A percentile compares a stretch with the other conserved stretches of the same genome.
phyloP scores from a whole-genome alignment of 2,888 invertebrate genomes.

The Galerucella nymphaeae region DNA sequence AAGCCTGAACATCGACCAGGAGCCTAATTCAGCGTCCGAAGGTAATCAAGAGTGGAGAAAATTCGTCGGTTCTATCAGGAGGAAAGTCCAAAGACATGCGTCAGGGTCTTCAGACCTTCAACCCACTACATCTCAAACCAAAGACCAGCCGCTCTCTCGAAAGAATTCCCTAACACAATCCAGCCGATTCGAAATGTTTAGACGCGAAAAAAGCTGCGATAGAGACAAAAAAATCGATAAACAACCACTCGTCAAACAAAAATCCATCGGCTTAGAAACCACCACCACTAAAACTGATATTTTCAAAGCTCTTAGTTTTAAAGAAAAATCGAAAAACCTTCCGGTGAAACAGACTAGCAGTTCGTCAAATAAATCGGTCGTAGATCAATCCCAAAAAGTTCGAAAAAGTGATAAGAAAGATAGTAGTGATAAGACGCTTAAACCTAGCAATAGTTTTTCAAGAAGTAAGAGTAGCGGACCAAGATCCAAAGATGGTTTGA shows the following conservation, averaged over 20 bases:
- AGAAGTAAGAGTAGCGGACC: slow-evolving; percentile 51
- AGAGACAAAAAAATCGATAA: slow-evolving; percentile 55
- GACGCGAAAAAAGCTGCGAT: slow-evolving; percentile 55
- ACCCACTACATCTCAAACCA: slow-evolving; percentile 48
- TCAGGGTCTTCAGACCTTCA: slow-evolving; percentile 47
- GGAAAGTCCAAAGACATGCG: slow-evolving; percentile 64
- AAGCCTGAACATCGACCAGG: slow-evolving; percentile 60
- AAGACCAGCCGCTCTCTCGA: slow-evolving; percentile 57
- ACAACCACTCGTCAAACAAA: slow-evolving; percentile 62
- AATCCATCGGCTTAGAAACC: slow-evolving; percentile 58
- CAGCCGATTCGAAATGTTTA: slow-evolving; percentile 54
- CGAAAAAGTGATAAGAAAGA: slow-evolving; percentile 61
- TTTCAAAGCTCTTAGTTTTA: slow-evolving; percentile 59
- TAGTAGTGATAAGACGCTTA: slow-evolving; percentile 54
- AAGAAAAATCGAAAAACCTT: slow-evolving; percentile 58
- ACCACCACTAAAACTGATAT: slow-evolving; percentile 49
- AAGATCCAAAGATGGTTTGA: slow-evolving; percentile 57
- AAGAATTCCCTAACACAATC: slow-evolving; percentile 64
- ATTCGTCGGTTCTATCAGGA: slow-evolving; percentile 65
- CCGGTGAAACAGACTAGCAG: slow-evolving; percentile 55
- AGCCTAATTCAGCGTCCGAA: slow-evolving; percentile 48
- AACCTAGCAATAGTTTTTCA: slow-evolving; percentile 57
- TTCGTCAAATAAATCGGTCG: slow-evolving; percentile 48
- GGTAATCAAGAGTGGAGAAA: slow-evolving; percentile 63
- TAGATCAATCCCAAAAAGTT: slow-evolving; percentile 55